Conservation (phyloP, 2,113 vertebrate species). For the Reinhardtius hippoglossoides region DNA sequence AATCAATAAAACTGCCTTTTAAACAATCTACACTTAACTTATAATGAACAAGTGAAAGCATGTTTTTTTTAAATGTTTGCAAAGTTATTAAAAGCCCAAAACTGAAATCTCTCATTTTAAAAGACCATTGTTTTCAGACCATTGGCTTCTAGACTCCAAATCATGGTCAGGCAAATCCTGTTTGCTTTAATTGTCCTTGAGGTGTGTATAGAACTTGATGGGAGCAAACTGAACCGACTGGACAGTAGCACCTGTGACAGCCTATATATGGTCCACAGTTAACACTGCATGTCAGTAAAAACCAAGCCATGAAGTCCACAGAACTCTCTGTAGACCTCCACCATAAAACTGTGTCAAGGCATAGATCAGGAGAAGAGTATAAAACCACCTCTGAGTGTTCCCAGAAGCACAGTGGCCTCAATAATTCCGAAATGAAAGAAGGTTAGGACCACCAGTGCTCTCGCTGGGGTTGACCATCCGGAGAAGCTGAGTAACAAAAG, state of each 20-base stretch:
- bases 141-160: no score
- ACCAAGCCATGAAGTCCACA: not conserved
- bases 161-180: no score
- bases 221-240: not conserved
- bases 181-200: not conserved
- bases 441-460: not conserved
- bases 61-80: no score
- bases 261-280: not conserved
- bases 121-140: no score
- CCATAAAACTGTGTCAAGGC: conserved; percentile 2
- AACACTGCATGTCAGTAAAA: not conserved
- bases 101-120: no score
- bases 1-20: no score
- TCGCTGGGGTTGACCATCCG: not conserved
- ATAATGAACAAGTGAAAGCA: no score
- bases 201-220: not conserved
- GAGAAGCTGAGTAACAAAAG: not conserved
- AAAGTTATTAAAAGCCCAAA: no score
- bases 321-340: not conserved
- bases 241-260: not conserved
- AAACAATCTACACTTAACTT: no score
- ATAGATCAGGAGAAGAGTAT: not conserved
- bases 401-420: not conserved
- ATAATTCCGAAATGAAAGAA: not conserved
- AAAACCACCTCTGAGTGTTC: not conserved